Evolutionary conservation across 1,140 invertebrate genomes (phyloP).

Genomic region (Drosophila yakuba): DNA sequence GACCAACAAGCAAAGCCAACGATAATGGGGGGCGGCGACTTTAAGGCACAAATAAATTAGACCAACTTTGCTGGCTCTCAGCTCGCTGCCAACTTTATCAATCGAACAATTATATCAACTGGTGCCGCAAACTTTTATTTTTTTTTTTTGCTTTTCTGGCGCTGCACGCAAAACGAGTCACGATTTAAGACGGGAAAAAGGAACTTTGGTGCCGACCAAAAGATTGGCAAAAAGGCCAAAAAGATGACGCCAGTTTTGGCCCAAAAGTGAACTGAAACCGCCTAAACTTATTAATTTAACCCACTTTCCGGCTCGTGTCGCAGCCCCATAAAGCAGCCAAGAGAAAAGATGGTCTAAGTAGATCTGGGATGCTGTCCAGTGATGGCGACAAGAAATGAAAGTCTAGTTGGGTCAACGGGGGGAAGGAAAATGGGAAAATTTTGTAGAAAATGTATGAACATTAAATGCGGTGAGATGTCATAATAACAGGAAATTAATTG

Average conservation of each 20-base stretch:
- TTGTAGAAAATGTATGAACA: no score
- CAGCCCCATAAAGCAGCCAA: constrained; percentile 45
- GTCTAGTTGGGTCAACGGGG: constrained; percentile 10
- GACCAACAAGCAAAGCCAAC: constrained; percentile 21
- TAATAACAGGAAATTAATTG: not conserved
- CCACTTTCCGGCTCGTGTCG: constrained; percentile 59
- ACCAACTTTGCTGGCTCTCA: constrained; percentile 51
- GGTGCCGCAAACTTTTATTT: constrained; percentile 1
- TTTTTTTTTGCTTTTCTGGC: not conserved
- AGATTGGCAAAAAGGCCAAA: constrained; percentile 45
- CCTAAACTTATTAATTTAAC: constrained; percentile 70
- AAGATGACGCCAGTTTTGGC: constrained; percentile 55
- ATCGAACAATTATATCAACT: constrained; percentile 72
- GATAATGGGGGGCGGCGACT: constrained; percentile 59
- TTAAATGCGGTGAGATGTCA: no score
- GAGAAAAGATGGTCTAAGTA: constrained; percentile 36
- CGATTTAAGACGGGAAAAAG: constrained; percentile 54
- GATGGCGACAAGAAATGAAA: constrained; percentile 17
- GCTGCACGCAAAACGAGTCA: constrained; percentile 74
- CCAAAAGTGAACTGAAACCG: constrained; percentile 28
- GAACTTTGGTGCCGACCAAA: constrained; percentile 19
- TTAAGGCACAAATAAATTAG: constrained; percentile 70
- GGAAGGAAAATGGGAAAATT: not conserved
- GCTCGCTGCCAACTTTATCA: constrained; percentile 62
- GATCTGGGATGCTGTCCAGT: constrained; percentile 31